Base-by-base conservation (phyloP, 1,140 invertebrate genomes). In the Neotoxoptera formosana region DNA sequence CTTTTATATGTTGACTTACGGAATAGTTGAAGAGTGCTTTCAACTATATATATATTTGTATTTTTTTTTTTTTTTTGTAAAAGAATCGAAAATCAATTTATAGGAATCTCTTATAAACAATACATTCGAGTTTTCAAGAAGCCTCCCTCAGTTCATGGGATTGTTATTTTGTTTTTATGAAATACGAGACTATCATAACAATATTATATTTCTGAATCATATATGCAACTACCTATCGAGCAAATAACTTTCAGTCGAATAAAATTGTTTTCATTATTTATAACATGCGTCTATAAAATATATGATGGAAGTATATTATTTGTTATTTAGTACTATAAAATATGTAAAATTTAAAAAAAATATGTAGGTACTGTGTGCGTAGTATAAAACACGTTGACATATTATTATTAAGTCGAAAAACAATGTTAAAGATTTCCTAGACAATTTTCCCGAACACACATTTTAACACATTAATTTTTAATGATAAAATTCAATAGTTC, bases 151-250 rank as follows among this genome's bases (percentile, higher is more conserved):
- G 4, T 76, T n/a, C 60, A n/a, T n/a, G 60, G 4, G n/a, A 76
- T 34, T n/a, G n/a, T 20, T n/a, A 76, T 76, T 76, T 76, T 76
- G 11, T 67, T 76, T 76, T 76, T n/a, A 17, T 76, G 60, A n/a
- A 76, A 76, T 20, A 76, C 17, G n/a, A 76, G 14, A 76, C 60
- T 34, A 76, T n/a, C 4, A 76, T 76, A n/a, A n/a, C 14, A 76
- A 76, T 76, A n/a, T 76, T 76, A 76, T 76, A 76, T 76, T 76
- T 76, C 60, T 76, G n/a, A 14, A 76, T 76, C 60, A 76, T 76
- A 17, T 51, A 51, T 23, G 3, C 51, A 6, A 1, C 41, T 17
- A 76, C 60, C 4, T 76, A 76, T 76, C n/a, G 3, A 76, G 14
- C 14, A n/a, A 76, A 76, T 76, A 23, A 76, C 60, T 76, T 76